Evolutionary conservation across 1,140 invertebrate species (phyloP).

Genomic region (Pseudomyrmex cubaensis): DNA sequence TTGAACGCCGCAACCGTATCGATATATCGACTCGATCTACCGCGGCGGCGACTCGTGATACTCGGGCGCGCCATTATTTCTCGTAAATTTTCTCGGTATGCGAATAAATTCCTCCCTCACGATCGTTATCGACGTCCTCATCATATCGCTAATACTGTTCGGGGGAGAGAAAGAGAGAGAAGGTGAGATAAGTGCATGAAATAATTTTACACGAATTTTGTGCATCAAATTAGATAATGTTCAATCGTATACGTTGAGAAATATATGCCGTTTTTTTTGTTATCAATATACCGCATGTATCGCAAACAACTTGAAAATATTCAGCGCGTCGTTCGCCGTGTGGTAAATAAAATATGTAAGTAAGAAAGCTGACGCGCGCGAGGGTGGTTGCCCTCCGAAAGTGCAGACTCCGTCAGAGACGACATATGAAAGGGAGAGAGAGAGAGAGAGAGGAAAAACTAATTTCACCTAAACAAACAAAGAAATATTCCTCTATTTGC

Average conservation of each 20-base stretch:
- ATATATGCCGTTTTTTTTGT: slow-evolving; percentile 1
- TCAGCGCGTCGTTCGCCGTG: slow-evolving; percentile 11
- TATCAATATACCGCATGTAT: not conserved
- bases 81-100: slow-evolving; percentile 27
- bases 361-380: slow-evolving; percentile 29
- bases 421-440: not conserved
- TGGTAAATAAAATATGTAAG: slow-evolving; percentile 45
- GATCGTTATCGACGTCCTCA: slow-evolving; percentile 7
- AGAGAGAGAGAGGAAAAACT: slow-evolving; percentile 57
- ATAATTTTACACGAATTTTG: not conserved
- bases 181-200: not conserved
- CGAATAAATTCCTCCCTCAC: not conserved
- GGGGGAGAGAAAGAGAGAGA: too few species aligned
- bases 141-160: slow-evolving; percentile 14
- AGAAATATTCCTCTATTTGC: slow-evolving; percentile 68
- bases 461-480: slow-evolving; percentile 73
- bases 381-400: not conserved
- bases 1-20: slow-evolving; percentile 49
- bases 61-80: slow-evolving; percentile 40
- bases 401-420: slow-evolving; percentile 4
- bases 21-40: slow-evolving; percentile 46
- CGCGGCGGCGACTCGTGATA: not conserved
- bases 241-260: slow-evolving; percentile 3
- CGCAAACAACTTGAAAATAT: slow-evolving; percentile 1
- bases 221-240: not conserved